These are phyloP conservation scores for Orientallactaga sibirica DNA, from an alignment of 2,797 vertebrate species.

Conservation along the genomic window DNA sequence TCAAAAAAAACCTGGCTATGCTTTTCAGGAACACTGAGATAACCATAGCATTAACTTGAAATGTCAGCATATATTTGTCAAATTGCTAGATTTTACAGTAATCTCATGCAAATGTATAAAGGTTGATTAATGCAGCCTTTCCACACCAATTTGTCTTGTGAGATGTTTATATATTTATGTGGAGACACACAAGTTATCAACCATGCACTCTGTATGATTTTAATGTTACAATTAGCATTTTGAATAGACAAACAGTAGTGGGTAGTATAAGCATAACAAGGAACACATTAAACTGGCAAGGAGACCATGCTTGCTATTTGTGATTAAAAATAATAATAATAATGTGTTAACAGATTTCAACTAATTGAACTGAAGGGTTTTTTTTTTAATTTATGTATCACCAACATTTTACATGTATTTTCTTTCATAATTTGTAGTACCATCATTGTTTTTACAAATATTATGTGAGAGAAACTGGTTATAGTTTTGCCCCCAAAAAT, in stretches of 20 bases:
- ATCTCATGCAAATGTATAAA: slow-evolving; percentile 47
- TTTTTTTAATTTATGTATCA: background rate
- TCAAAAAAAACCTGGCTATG: slow-evolving; percentile 2
- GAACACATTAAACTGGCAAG: background rate
- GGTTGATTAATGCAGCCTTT: slow-evolving; percentile 41
- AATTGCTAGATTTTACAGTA: slow-evolving; percentile 36
- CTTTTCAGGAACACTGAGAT: background rate
- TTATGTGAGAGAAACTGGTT: background rate
- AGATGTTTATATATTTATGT: slow-evolving; percentile 26
- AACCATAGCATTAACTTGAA: slow-evolving; percentile 42
- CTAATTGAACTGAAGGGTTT: background rate
- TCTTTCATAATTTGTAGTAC: background rate
- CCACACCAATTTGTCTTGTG: slow-evolving; percentile 36
- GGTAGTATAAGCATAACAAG: background rate
- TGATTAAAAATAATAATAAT: background rate
- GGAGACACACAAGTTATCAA: background rate
- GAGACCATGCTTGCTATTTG: background rate
- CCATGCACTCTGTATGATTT: background rate
- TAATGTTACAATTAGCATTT: slow-evolving; percentile 19
- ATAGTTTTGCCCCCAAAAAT: background rate
- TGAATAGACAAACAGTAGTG: background rate
- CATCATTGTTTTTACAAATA: slow-evolving; percentile 2
- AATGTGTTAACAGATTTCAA: background rate
- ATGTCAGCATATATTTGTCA: slow-evolving; percentile 33
- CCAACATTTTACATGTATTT: background rate